Base-by-base conservation (phyloP, 2,797 vertebrate genomes). In the Steatocranus sp. region DNA sequence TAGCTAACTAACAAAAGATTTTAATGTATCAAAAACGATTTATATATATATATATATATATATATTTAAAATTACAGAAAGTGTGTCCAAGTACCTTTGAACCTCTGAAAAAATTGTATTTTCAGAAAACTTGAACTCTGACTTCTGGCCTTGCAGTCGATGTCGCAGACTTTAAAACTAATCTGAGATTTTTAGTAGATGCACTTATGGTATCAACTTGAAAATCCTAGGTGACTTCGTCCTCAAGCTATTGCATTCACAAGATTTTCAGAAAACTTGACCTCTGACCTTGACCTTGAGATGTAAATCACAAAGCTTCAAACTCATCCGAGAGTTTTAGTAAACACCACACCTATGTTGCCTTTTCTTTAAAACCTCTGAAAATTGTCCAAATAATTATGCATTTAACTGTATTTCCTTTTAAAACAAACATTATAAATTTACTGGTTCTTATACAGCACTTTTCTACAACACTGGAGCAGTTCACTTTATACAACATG, bases 221-320 rank as follows among this genome's bases (percentile, higher is more conserved):
- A 61, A 61, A 34, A 61, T 18, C 27, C 54, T 58, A 18, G 27
- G 15, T 58, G 54, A 58, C 0, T 58, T 58, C 1, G 0, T 58
- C 54, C 54, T 58, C 15, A 32, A 0, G 54, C 32, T 58, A 58
- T 32, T 58, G 27, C 15, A 58, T 58, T 32, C 8, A 32, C 27
- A 32, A 11, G 1, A 58, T 11, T 58, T 58, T 34, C 30, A 58
- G 56, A 61, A 61, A 61, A 61, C 30, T n/a, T 61, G 1, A 61
- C 30, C 11, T 34, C 54, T 61, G 56, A 61, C 30, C 5, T 56
- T 56, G 15, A 56, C 3, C 56, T 34, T 61, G 56, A 61, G 56
- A 30, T 61, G 56, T 61, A 61, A 61, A 34, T 61, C 10, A 34
- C 10, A 18, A 61, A 61, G 56, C 30, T 58, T 34, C 54, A 58